Evolutionary conservation across 2,113 vertebrate species (phyloP), one percentile per base, ranked within the genome.

Genomic region (Tichodroma muraria): DNA sequence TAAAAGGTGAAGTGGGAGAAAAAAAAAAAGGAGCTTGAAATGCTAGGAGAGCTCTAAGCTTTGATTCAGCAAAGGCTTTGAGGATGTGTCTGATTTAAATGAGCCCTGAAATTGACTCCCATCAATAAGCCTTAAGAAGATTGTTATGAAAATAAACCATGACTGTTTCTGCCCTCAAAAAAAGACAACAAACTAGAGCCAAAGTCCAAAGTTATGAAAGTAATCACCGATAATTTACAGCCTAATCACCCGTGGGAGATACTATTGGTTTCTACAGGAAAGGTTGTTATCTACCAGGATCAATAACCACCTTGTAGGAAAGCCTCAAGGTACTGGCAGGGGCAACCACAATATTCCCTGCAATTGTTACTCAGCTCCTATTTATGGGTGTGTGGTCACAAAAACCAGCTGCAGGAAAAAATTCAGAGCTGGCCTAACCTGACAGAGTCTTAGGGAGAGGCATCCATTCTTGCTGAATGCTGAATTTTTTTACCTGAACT

Each of bases 231-330:
- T 71, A 78, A 92, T 86, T 90, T 92, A 88, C 35, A 84, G 64
- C 64, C 54, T 73, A 30, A 73, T 64, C 52, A 63, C 7, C 21
- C 86, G 76, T 40, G 72, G 80, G 47, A 88, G 82, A 80, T 18
- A 27, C 15, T 63, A 3, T 28, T 80, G 90, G 80, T 86, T 83
- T 90, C 65, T 77, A 20, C 72, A 85, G 53, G 75, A 63, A 71
- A 71, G 25, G n/a, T 24, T 92, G 68, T 86, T 95, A 92, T 92
- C 85, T 90, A 16, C 47, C n/a, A 47, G 56, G 64, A 94, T 96
- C 88, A 81, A 96, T 94, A 96, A 88, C 90, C 82, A 94, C 92
- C 82, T 78, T 71, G 76, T 64, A 66, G 68, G 52, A 60, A 88
- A 88, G 44, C 64, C 92, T 71, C 47, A 40, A 63, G 77, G 56